Conservation (phyloP, 2,888 invertebrate species). For the Pheosia gnoma region DNA sequence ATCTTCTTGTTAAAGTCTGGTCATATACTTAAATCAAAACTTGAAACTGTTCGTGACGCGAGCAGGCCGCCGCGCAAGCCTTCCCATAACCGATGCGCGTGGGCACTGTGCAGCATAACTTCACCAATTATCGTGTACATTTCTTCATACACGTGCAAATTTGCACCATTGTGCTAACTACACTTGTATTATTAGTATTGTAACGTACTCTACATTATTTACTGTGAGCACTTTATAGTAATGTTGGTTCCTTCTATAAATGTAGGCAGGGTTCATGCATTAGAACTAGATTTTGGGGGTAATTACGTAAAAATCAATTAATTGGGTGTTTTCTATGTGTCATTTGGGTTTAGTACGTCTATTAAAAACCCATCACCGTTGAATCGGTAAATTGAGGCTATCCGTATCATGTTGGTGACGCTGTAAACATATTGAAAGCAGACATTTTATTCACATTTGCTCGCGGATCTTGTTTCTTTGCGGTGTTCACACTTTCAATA, state of each 20-base stretch:
- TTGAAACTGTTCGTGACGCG: background rate
- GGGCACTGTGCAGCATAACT: slow-evolving; percentile 27
- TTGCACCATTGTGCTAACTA: slow-evolving; percentile 24
- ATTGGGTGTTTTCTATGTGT: background rate
- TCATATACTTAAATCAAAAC: background rate
- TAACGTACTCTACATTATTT: slow-evolving; percentile 1
- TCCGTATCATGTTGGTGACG: slow-evolving; percentile 9
- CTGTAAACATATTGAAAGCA: background rate
- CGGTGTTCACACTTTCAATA: no score
- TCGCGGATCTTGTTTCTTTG: no score
- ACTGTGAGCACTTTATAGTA: slow-evolving; percentile 2
- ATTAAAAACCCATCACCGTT: background rate
- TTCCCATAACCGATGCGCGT: slow-evolving; percentile 32
- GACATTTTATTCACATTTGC: no score
- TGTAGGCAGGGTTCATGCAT: slow-evolving; percentile 28
- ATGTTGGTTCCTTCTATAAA: slow-evolving; percentile 31
- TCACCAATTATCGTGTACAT: slow-evolving; percentile 33
- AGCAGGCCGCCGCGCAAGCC: slow-evolving; percentile 21
- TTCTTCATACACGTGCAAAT: slow-evolving; percentile 21
- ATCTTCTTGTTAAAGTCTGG: background rate
- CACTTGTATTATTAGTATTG: slow-evolving; percentile 9
- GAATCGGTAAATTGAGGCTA: background rate
- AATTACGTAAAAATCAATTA: background rate
- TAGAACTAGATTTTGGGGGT: slow-evolving; percentile 9
- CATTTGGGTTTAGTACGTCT: background rate